phyloP scores from a whole-genome alignment of 2,797 vertebrate species.

The Gymnodraco acuticeps region DNA sequence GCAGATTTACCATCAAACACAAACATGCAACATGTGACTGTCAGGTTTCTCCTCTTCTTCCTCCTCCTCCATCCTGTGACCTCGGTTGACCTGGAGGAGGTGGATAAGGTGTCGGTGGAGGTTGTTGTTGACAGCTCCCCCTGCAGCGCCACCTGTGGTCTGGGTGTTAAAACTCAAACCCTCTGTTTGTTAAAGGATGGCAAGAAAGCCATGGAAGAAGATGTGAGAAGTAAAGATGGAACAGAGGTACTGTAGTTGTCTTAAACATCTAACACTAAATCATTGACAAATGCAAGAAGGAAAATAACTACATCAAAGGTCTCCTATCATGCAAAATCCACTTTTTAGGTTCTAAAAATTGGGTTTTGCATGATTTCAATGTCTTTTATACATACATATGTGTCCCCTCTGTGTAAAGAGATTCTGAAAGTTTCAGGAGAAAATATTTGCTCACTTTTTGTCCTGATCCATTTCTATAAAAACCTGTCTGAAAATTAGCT shows the following conservation, averaged over 20 bases:
- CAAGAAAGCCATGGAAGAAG: constrained; percentile 33
- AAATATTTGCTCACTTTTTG: too few species aligned
- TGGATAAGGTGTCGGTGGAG: constrained; percentile 45
- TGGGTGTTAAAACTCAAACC: constrained; percentile 85
- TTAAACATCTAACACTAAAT: neutral
- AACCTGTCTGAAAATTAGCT: too few species aligned
- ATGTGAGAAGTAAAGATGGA: neutral
- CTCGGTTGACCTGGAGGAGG: constrained; percentile 45
- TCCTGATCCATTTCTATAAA: too few species aligned
- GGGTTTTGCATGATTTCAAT: too few species aligned
- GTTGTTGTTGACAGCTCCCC: constrained; percentile 73
- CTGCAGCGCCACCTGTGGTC: constrained; percentile 91
- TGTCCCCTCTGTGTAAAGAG: too few species aligned
- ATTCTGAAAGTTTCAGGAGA: too few species aligned
- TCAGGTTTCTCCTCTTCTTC: constrained; percentile 1
- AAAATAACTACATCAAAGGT: neutral
- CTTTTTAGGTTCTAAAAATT: too few species aligned
- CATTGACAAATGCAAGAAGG: neutral
- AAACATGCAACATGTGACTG: constrained; percentile 10
- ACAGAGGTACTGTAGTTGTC: constrained; percentile 21
- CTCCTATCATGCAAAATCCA: too few species aligned
- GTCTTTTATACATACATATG: too few species aligned
- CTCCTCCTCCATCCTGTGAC: constrained; percentile 41
- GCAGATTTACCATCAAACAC: constrained; percentile 4
- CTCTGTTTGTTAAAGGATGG: constrained; percentile 78